Conservation (phyloP, 2,113 vertebrate genomes). For the Recurvirostra avosetta region DNA sequence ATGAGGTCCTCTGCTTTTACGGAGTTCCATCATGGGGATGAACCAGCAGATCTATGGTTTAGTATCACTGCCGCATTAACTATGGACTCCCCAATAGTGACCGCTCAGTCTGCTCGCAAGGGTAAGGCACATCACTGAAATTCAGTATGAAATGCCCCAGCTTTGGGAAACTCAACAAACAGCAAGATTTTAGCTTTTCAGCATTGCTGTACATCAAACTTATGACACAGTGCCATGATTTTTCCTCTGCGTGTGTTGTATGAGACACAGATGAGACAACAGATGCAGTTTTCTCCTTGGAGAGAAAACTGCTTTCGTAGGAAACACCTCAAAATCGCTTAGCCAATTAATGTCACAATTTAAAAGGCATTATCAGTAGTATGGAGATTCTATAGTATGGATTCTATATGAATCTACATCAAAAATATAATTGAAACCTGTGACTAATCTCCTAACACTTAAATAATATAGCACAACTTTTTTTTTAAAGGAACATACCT, state of each 20-base stretch:
- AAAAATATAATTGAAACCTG: not conserved
- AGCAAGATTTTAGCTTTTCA: not conserved
- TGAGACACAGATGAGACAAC: not conserved
- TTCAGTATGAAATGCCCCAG: not conserved
- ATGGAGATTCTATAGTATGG: not conserved
- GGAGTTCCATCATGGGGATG: not conserved
- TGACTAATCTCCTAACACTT: not conserved
- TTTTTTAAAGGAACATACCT: not conserved
- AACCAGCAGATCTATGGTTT: not conserved
- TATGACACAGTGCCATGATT: accelerated
- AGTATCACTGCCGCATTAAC: not conserved
- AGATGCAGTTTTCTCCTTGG: not conserved
- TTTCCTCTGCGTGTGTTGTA: not conserved
- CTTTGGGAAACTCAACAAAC: not conserved
- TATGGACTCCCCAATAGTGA: not conserved
- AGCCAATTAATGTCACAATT: not conserved
- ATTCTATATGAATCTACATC: not conserved
- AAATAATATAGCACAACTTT: not conserved
- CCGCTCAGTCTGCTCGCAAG: not conserved
- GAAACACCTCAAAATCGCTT: not conserved
- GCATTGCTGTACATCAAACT: not conserved
- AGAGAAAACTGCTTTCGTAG: not conserved
- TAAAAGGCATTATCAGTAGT: not conserved
- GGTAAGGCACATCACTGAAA: not conserved
- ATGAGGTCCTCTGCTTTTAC: not conserved